phyloP scores from a whole-genome alignment of 2,113 vertebrate species.

The Leptosomus discolor region DNA sequence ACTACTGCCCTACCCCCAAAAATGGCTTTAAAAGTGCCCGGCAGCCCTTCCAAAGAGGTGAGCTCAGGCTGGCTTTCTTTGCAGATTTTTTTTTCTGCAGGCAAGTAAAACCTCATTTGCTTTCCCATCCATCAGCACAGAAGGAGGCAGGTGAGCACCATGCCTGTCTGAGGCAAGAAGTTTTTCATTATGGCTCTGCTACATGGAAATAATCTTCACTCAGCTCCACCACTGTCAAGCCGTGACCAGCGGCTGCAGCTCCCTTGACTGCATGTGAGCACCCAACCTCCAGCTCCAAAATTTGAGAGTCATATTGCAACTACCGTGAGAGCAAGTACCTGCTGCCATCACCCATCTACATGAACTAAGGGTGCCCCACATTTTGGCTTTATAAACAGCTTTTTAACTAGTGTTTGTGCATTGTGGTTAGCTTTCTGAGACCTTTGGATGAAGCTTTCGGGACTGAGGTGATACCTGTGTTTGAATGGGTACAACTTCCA shows the following conservation, averaged over 20 bases:
- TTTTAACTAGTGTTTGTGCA: not conserved
- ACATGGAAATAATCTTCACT: not conserved
- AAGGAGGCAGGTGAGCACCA: not conserved
- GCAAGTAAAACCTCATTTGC: not conserved
- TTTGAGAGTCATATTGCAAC: not conserved
- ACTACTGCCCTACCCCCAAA: not conserved
- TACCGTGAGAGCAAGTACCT: rapidly evolving
- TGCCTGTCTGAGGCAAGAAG: not conserved
- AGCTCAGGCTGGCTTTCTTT: not conserved
- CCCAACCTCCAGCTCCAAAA: not conserved
- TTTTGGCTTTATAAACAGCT: not conserved
- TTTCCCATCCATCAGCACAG: not conserved
- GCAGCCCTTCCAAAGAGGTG: not conserved
- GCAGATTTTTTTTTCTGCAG: not conserved
- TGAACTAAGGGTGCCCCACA: not conserved
- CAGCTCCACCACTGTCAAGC: not conserved
- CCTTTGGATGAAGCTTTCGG: not conserved
- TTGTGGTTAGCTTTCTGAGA: not conserved
- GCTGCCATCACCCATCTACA: not conserved
- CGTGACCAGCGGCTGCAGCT: not conserved
- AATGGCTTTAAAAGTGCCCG: not conserved
- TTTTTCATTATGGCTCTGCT: not conserved
- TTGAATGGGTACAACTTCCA: not conserved
- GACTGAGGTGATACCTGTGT: not conserved
- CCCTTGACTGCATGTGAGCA: not conserved